Percentiles rank a stretch among this genome's conserved stretches.
Evolutionary conservation across 2,113 vertebrate genomes (phyloP).

Genomic region (Cyprinus carpio): DNA sequence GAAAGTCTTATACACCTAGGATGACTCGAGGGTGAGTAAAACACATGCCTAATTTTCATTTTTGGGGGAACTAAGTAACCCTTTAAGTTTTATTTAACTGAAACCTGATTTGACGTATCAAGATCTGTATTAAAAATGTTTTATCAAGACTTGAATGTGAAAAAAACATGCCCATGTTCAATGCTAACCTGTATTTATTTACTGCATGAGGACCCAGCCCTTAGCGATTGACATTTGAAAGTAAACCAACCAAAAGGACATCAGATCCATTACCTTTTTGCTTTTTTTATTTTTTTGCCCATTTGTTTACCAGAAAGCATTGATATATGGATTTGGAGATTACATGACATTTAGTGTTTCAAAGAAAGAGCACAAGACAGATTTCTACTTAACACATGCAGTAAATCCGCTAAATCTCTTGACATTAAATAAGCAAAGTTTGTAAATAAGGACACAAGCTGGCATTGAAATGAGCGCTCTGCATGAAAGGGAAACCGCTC

Average conservation of each 20-base stretch:
- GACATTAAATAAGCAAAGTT: constrained; percentile 8
- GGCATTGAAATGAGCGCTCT: constrained; percentile 12
- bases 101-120: not conserved
- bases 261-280: not conserved
- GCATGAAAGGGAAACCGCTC: constrained; percentile 5
- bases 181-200: constrained; percentile 6
- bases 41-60: too few species aligned
- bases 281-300: not conserved
- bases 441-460: constrained; percentile 26
- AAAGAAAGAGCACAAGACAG: constrained; percentile 17
- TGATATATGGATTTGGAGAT: not conserved
- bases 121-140: not conserved
- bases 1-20: too few species aligned
- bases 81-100: too few species aligned
- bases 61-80: too few species aligned
- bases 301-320: not conserved
- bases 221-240: not conserved
- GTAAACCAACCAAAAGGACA: not conserved
- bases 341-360: constrained; percentile 29
- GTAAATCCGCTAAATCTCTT: not conserved
- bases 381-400: not conserved
- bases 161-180: not conserved
- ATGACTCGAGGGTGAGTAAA: too few species aligned
- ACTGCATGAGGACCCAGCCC: not conserved
- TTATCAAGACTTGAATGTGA: not conserved